Percentiles rank a stretch among this genome's conserved stretches.
Conservation (phyloP, 1,140 invertebrate genomes). For the Globodera ellingtonae region DNA sequence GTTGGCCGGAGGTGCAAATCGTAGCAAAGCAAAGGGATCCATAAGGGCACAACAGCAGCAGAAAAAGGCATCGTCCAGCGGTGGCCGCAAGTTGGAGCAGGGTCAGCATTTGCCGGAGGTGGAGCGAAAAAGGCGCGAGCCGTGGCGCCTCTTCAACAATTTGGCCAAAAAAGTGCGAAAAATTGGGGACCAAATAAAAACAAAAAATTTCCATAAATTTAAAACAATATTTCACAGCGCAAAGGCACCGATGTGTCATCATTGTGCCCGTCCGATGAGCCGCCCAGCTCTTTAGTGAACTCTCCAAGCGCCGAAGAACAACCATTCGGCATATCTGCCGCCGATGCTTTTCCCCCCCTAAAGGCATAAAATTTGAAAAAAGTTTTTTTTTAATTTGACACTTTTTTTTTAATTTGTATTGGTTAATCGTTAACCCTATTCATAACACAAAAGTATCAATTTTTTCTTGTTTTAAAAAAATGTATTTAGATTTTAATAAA, state of each 20-base stretch:
- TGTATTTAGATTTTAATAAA: background rate
- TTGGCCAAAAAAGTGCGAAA: background rate
- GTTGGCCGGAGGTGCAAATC: constrained; percentile 72
- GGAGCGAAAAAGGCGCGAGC: constrained; percentile 48
- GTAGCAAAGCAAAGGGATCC: constrained; percentile 17
- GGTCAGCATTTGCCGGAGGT: constrained; percentile 53
- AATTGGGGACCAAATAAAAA: too few species aligned
- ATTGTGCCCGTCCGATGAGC: constrained; percentile 54
- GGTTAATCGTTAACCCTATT: too few species aligned
- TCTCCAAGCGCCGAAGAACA: constrained; percentile 26
- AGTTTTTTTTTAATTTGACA: too few species aligned
- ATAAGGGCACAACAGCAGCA: constrained; percentile 1
- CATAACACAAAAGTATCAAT: too few species aligned
- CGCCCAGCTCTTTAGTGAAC: constrained; percentile 39
- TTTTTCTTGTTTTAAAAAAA: too few species aligned
- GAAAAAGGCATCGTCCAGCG: background rate
- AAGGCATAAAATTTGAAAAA: background rate
- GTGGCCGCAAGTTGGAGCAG: constrained; percentile 26
- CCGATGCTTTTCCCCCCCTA: background rate
- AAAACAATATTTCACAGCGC: background rate
- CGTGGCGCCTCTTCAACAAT: constrained; percentile 39
- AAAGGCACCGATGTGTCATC: constrained; percentile 35
- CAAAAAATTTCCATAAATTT: background rate
- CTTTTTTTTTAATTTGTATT: too few species aligned
- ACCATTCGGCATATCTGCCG: background rate